Evolutionary conservation across 2,888 invertebrate species (phyloP).

Genomic region (Caenorhabditis sp.): DNA sequence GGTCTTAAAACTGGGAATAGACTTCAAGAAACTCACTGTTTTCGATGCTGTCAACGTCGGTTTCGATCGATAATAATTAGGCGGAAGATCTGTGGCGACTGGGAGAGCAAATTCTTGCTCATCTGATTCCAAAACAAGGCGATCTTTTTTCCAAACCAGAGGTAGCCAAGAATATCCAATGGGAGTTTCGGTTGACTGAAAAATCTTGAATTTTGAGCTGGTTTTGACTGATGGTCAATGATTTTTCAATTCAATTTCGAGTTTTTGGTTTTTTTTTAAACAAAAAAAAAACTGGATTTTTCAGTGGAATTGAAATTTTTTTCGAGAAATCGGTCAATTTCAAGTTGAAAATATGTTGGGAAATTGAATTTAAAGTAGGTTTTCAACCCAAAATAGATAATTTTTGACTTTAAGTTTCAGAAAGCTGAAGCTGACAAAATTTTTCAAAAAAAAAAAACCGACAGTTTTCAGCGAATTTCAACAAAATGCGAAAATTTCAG

Average conservation of each 20-base stretch:
- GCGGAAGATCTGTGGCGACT: constrained; percentile 86
- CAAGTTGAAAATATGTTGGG: too few relatives aligned
- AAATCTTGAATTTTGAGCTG: too few relatives aligned
- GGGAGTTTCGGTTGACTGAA: constrained; percentile 73
- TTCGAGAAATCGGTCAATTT: too few relatives aligned
- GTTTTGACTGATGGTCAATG: not conserved
- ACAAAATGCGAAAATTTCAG: too few relatives aligned
- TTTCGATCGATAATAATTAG: constrained; percentile 88
- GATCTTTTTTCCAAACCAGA: constrained; percentile 78
- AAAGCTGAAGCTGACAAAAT: not conserved
- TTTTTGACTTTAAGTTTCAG: not conserved
- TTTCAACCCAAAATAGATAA: too few relatives aligned
- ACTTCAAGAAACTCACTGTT: not conserved
- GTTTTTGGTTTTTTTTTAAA: too few relatives aligned
- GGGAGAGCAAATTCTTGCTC: constrained; percentile 79
- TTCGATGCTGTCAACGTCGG: constrained; percentile 82
- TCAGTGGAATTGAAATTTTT: too few relatives aligned
- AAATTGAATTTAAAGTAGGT: too few relatives aligned
- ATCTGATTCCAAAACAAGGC: constrained; percentile 81
- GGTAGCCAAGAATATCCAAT: constrained; percentile 95
- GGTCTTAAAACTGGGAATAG: not conserved
- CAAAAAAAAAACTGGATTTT: too few relatives aligned
- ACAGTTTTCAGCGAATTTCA: too few relatives aligned
- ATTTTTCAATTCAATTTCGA: not conserved
- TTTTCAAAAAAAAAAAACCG: too few relatives aligned